Conservation (phyloP, 1,140 invertebrate genomes). For the Nephotettix cincticeps region DNA sequence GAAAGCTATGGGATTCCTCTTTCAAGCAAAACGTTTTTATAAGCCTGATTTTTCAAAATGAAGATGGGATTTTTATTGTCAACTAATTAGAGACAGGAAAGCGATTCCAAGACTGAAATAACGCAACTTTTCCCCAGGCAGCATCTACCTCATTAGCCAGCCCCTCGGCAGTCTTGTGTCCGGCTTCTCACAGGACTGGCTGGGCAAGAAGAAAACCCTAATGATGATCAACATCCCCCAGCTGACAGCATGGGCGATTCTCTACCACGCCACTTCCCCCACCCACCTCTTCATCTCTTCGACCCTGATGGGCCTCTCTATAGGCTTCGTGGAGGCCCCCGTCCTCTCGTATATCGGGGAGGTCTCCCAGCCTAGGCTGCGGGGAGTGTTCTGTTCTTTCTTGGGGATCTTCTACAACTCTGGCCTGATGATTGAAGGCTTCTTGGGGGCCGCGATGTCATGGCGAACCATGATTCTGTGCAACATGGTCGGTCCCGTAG, state of each 20-base stretch:
- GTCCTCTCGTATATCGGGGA: conserved; percentile 57
- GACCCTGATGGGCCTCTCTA: conserved; percentile 32
- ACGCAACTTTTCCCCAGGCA: conserved; percentile 30
- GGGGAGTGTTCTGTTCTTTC: conserved; percentile 39
- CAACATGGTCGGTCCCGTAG: too few species aligned
- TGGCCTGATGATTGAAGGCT: conserved; percentile 10
- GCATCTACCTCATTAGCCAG: conserved; percentile 30
- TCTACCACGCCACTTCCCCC: conserved; percentile 21
- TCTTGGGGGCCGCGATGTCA: conserved; percentile 14
- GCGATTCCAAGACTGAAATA: too few species aligned
- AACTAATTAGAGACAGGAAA: too few species aligned
- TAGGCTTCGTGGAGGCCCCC: conserved; percentile 56
- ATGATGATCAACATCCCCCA: conserved; percentile 34
- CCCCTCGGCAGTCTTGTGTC: conserved; percentile 33
- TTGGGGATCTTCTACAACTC: conserved; percentile 10
- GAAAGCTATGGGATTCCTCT: too few species aligned
- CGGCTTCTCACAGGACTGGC: conserved; percentile 26
- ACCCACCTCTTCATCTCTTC: conserved; percentile 20
- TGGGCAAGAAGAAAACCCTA: conserved; percentile 34
- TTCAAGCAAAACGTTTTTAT: too few species aligned
- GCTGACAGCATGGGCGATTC: conserved; percentile 30
- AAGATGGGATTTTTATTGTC: too few species aligned
- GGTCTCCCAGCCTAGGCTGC: conserved; percentile 48
- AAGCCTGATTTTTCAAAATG: too few species aligned
- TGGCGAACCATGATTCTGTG: conserved; percentile 11